Evolutionary conservation across 2,888 invertebrate species (phyloP), one percentile per base, ranked within the genome.

Genomic region (Morinoia aosen): DNA sequence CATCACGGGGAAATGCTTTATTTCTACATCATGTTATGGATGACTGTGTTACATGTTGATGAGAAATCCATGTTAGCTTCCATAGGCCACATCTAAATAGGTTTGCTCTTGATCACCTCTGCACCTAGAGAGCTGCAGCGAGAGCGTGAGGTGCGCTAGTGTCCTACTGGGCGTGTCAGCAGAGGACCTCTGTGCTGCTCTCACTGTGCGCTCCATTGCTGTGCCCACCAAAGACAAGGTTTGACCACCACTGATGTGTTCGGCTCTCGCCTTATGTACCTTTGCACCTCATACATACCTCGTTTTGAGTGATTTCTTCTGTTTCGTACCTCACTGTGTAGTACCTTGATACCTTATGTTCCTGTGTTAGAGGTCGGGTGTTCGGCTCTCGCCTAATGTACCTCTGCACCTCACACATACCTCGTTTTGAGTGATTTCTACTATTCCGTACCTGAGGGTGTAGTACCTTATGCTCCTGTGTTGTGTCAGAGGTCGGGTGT

Each of bases 161-260:
- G 48, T 40, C 64, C 64, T 95, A 48, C 95, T 95, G 95, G 95
- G 95, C 39, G 61, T 95, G 61, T n/a, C 58, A 12, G 5, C 33
- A 11, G 58, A 33, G 57, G 95, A 95, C 39, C 95, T 95, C 95
- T 58, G 39, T 58, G 19, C 40, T 19, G 58, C 95, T 64, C 64
- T 95, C 64, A 95, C 95, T 16, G 95, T 95, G 39, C 58, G 64
- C 61, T 33, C 58, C 64, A 95, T 95, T 39, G 95, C 95, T 39
- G 95, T 95, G 61, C 64, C 95, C 57, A 64, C 95, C 95, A 95
- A 56, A 64, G 64, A 95, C 58, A 94, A 94, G 95, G 58, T 95
- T 7, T 58, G 58, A 33, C 12, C 8, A 10, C 11, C 58, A 11
- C 58, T 57, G 90, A 48, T 39, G 39, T 90, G 39, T 48, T 90